Conservation (phyloP, 2,113 vertebrate genomes). For the Pituophis catenifer region DNA sequence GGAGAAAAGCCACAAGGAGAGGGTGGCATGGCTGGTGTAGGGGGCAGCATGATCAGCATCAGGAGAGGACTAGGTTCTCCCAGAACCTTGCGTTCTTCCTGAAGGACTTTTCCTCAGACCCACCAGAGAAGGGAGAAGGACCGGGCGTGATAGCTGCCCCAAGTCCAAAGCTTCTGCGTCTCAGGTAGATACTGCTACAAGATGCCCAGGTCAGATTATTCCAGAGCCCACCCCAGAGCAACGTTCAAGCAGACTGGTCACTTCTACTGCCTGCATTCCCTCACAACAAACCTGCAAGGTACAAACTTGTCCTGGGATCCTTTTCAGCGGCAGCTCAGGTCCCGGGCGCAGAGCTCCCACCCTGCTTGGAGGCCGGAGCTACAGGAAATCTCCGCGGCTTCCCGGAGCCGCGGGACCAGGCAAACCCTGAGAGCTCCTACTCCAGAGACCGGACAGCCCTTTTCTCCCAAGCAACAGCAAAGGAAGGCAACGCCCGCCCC, state of each 20-base stretch:
- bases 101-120: neutral
- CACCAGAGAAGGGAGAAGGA: neutral
- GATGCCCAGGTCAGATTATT: neutral
- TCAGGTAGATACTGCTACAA: neutral
- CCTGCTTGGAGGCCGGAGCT: neutral
- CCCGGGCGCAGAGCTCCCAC: neutral
- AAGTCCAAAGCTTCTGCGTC: neutral
- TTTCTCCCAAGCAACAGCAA: neutral
- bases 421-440: neutral
- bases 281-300: neutral
- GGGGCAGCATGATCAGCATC: neutral
- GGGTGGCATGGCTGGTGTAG: neutral
- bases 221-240: neutral
- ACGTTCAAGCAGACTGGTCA: neutral
- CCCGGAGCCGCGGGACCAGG: neutral
- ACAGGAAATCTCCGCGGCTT: neutral
- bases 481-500: rapidly evolving
- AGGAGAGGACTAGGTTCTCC: neutral
- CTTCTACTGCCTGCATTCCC: neutral
- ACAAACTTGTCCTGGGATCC: neutral
- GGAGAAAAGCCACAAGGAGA: neutral
- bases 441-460: neutral
- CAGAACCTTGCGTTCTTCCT: neutral
- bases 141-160: neutral
- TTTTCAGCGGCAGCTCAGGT: neutral